phyloP scores from a whole-genome alignment of 2,113 vertebrate species.

The Emberiza fucata region DNA sequence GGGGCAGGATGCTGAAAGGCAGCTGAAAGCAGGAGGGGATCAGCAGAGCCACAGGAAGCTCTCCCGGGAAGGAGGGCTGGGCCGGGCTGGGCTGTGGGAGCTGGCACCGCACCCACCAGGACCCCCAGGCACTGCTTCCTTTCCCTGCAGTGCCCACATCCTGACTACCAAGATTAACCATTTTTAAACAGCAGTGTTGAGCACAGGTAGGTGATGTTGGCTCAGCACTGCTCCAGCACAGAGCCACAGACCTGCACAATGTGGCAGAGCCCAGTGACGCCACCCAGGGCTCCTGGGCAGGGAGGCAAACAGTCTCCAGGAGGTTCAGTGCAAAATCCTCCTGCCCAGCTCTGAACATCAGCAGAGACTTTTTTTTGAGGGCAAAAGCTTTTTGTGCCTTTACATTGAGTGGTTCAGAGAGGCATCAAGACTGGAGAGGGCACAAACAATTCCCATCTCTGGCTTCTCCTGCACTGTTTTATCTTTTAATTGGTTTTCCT shows the following conservation, averaged over 20 bases:
- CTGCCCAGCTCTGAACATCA: background rate
- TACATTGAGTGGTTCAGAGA: background rate
- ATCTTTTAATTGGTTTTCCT: background rate
- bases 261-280: background rate
- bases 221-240: background rate
- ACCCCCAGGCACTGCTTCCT: background rate
- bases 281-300: background rate
- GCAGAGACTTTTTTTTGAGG: background rate
- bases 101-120: background rate
- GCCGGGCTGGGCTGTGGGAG: background rate
- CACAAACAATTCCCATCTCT: background rate
- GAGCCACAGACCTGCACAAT: background rate
- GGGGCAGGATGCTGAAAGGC: background rate
- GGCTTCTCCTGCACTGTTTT: background rate
- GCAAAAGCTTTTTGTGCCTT: background rate
- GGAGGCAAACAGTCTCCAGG: background rate
- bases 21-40: background rate
- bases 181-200: fast-evolving
- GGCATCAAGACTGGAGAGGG: fast-evolving
- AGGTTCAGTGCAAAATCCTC: background rate
- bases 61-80: background rate
- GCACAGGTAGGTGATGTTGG: background rate
- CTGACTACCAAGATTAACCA: too few species aligned
- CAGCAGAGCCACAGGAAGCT: background rate
- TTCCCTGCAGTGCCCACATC: background rate